Base-by-base conservation (phyloP, 2,888 invertebrate species). In the Imbricaverruca yamaguchii region DNA sequence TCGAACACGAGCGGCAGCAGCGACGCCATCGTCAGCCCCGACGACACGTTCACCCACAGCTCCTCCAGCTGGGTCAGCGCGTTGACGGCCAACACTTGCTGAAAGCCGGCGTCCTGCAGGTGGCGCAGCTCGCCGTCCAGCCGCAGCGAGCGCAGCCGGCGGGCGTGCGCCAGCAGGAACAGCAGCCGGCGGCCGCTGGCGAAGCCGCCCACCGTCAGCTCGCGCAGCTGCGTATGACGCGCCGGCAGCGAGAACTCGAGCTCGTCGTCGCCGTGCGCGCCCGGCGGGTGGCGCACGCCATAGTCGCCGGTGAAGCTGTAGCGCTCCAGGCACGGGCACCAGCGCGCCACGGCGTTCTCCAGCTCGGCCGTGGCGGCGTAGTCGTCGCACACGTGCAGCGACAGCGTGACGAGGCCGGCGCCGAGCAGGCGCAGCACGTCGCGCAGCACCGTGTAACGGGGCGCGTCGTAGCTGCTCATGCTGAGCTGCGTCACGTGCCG, bases 81-180 rank as follows among this genome's bases (percentile, higher is more conserved):
- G 74, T 74, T 74, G 18, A 18, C 74, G 7, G 74, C 74, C 15
- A 74, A n/a, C 74, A 74, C 15, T 53, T 74, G 18, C 4, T 8
- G 15, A 9, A 83, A 83, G n/a, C 82, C 82, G n/a, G 67, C 80
- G 63, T 83, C 83, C 77, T 83, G 81, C n/a, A 83, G 81, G 81
- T 82, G 82, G 23, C 82, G 82, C 53, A 83, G 82, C 79, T 83
- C 83, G 23, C 83, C 83, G 53, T 83, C 83, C 25, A 83, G 65
- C 21, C 80, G 80, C 2, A 83, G 80, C 18, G 80, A 81, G 53
- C 80, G 80, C 21, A 83, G 80, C 65, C 74, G 59, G 15, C 81
- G 81, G 0, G 82, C 80, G 65, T 83, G 83, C 15, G 56, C 81
- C 69, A 83, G 77, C 61, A 83, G 21, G 57, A 82, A 82, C 18